These are phyloP conservation scores for Acanthornis magna DNA, from an alignment of 2,797 vertebrate species.

Conservation along the genomic window DNA sequence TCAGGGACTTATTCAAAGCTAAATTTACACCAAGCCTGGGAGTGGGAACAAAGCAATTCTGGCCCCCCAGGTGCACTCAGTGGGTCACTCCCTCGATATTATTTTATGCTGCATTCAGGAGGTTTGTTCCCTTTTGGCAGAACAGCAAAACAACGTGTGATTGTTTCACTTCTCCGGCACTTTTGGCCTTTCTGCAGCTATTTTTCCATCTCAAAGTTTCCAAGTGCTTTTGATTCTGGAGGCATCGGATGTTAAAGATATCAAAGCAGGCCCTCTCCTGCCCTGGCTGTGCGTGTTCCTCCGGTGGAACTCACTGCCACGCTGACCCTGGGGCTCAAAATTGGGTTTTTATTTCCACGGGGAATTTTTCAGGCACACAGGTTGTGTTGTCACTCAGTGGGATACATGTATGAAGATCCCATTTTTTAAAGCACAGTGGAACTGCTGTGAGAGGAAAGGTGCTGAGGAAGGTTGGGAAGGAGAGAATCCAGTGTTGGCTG, in stretches of 20 bases:
- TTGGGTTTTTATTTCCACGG: not conserved
- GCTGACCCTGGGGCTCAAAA: not conserved
- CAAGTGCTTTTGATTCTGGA: conserved; percentile 5
- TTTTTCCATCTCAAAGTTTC: conserved; percentile 52
- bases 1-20: not conserved
- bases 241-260: not conserved
- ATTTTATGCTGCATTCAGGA: not conserved
- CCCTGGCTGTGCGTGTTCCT: not conserved
- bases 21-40: not conserved
- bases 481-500: not conserved
- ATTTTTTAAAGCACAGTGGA: not conserved
- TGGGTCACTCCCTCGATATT: conserved; percentile 10
- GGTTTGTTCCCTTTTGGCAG: not conserved
- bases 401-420: accelerated
- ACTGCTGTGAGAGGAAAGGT: not conserved
- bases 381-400: not conserved
- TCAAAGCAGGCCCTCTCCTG: not conserved
- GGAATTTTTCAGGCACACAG: not conserved
- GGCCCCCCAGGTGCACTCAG: not conserved
- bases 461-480: not conserved
- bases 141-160: not conserved
- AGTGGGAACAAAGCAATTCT: not conserved
- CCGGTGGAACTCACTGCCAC: accelerated
- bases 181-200: conserved; percentile 20
- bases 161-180: not conserved